Evolutionary conservation across 1,140 invertebrate genomes (phyloP), one percentile per base, ranked within the genome.

Genomic region (Solen grandis): DNA sequence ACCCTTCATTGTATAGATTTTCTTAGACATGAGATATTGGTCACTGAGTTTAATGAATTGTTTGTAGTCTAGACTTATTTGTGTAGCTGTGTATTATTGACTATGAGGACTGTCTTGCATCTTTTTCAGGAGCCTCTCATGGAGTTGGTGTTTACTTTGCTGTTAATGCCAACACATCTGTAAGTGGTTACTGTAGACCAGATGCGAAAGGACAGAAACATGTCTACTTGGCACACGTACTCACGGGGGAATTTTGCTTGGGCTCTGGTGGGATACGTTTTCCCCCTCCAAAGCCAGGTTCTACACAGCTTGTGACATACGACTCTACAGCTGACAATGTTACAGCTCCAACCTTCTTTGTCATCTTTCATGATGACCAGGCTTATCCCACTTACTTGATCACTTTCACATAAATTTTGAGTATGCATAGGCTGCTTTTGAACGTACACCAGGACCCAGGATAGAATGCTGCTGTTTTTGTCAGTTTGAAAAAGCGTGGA

Each of bases 301-400:
- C 8, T 0, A 70, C 65, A 1, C 72, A 31, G 52, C 50, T 38
- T 1, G n/a, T n/a, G n/a, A 62, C 52, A 0, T 79, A 50, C 54
- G 76, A 79, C 33, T 79, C 76, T 13, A 79, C 76, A 1, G 72
- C 65, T 27, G 76, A 79, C 66, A 62, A 72, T 72, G 59, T 72
- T 8, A 22, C 31, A 8, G 33, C 33, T 60, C 76, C 76, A 2
- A 60, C 52, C 38, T 52, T 79, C 10, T 79, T 79, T 79, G 76
- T 79, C n/a, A 60, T 72, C 35, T 79, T 79, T 33, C 66, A 79
- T 63, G 76, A 79, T 54, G 55, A 63, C 10, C 55, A 70, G 36
- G 76, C 66, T 2, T 79, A 79, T 27, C 55, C 76, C 0, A 68
- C 66, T 4, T 79, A 35, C 38, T 33, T 70, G 54, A 79, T 79